Conservation (phyloP, 2,113 vertebrate species). For the Cephalophus harveyi region DNA sequence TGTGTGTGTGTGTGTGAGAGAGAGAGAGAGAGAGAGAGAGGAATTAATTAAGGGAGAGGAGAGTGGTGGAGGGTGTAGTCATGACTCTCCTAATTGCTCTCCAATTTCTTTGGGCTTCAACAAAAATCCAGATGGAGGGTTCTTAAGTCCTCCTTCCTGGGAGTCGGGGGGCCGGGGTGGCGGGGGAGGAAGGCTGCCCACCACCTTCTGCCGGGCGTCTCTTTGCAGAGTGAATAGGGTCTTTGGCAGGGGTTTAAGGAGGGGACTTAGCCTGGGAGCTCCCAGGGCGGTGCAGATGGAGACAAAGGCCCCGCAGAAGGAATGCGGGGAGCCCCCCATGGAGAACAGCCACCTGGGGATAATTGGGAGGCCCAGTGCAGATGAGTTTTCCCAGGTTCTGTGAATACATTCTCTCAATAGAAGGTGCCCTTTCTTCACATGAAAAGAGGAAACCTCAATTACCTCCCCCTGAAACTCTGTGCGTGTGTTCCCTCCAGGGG, state of each 20-base stretch:
- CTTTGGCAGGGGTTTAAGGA: conserved; percentile 67
- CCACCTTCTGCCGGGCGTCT: conserved; percentile 38
- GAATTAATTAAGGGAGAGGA: conserved; percentile 52
- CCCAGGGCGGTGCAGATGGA: conserved; percentile 17
- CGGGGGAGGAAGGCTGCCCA: neutral
- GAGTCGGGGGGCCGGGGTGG: neutral
- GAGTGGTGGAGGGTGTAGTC: neutral
- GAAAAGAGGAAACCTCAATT: conserved; percentile 63
- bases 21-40: neutral
- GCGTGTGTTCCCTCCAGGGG: neutral
- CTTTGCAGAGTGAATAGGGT: conserved; percentile 57
- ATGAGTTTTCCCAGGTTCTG: conserved; percentile 61
- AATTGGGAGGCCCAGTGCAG: conserved; percentile 17
- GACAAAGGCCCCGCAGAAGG: conserved; percentile 65
- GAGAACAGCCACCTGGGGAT: conserved; percentile 65
- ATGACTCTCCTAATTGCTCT: conserved; percentile 60
- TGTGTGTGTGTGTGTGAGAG: neutral
- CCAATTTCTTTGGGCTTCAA: conserved; percentile 63
- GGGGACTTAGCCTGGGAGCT: conserved; percentile 61
- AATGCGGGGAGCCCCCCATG: conserved; percentile 44
- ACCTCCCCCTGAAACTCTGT: conserved; percentile 19
- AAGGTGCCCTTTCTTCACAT: conserved; percentile 68
- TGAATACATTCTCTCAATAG: conserved; percentile 61
- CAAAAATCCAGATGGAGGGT: conserved; percentile 53
- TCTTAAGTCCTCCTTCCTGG: conserved; percentile 9